Evolutionary conservation across 2,113 vertebrate species (phyloP), one percentile per base, ranked within the genome.

Genomic region (Indri indri): DNA sequence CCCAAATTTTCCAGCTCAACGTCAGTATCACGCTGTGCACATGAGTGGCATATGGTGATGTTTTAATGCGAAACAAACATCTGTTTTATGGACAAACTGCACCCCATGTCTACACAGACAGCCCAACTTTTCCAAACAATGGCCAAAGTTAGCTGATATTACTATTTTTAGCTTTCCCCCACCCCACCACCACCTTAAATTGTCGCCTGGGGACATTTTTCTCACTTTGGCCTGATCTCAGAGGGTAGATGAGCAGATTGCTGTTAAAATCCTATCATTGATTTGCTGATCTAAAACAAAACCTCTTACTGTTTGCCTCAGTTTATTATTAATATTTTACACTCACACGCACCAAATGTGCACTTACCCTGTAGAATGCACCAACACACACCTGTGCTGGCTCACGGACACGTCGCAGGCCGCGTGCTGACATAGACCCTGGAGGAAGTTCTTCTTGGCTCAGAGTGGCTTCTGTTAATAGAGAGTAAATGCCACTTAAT

Each of bases 21-120:
- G 98, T 97, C 97, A 95, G 96, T 98, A 93, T 98, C 97, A 97
- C 96, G 98, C 96, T 99, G 98, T 98, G 99, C 99, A 99, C 99
- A 99, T 99, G 99, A 99, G 99, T 99, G 98, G 98, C 99, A 98
- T 98, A 99, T 98, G 99, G 99, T 99, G 99, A 98, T 98, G 98
- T 98, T 98, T 99, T 98, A 98, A 98, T 99, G 99, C 98, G 99
- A 99, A 99, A 99, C 98, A 97, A 98, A 98, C 97, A 98, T 98
- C 98, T 98, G 98, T 97, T 97, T 98, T 96, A 96, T 98, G 97
- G 98, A 97, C 97, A 98, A 97, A 97, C 97, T 98, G 97, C 97
- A 98, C 97, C 98, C 99, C 98, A 87, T 96, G 98, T 99, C 98
- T 98, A 97, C 97, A 98, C 96, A 97, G 96, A 98, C 96, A 96